phyloP scores from a whole-genome alignment of 2,797 vertebrate genomes.

The Microhierax caerulescens region DNA sequence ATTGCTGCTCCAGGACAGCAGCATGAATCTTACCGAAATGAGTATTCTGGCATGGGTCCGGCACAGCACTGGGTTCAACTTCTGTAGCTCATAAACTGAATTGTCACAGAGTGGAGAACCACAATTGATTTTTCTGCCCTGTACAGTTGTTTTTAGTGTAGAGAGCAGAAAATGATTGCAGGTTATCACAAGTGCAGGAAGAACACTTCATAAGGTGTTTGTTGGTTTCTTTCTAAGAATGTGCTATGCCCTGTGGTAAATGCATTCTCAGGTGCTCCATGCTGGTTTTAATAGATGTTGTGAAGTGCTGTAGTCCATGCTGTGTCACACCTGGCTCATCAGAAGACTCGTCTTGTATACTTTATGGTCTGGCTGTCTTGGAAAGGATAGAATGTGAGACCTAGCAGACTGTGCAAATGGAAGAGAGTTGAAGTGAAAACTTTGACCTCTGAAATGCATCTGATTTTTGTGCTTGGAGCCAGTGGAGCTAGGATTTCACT shows the following conservation, averaged over 20 bases:
- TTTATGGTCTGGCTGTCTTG: background rate
- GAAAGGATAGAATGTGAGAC: background rate
- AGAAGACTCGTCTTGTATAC: background rate
- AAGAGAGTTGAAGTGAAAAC: background rate
- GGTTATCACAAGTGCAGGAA: background rate
- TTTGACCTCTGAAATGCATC: background rate
- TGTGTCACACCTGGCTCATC: background rate
- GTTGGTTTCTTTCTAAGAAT: background rate
- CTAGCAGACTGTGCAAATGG: background rate
- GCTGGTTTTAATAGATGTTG: background rate
- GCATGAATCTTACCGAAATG: rapidly evolving
- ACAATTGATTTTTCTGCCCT: background rate
- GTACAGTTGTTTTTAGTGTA: background rate
- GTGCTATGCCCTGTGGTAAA: background rate
- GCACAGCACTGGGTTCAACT: background rate
- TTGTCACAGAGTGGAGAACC: background rate
- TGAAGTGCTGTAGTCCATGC: background rate
- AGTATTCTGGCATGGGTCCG: background rate
- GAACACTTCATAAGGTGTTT: background rate
- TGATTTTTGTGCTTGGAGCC: background rate
- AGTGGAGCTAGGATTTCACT: background rate
- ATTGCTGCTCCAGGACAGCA: background rate
- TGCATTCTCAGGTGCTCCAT: background rate
- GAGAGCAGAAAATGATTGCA: background rate
- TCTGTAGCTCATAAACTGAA: background rate